Conservation (phyloP, 2,797 vertebrate genomes). For the Hydrophis major region DNA sequence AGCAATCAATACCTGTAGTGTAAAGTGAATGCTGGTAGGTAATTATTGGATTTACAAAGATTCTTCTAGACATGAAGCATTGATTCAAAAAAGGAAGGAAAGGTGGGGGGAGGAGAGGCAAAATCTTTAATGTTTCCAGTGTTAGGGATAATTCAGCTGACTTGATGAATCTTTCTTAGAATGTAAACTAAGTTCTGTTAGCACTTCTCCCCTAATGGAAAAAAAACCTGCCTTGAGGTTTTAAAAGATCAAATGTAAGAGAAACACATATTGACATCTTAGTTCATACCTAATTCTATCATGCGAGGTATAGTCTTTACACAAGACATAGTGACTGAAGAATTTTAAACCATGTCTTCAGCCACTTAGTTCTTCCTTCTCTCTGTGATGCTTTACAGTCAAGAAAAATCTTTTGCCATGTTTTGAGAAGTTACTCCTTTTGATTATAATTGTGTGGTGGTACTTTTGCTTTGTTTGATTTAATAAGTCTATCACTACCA, state of each 20-base stretch:
- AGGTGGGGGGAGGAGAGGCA: too few relatives aligned
- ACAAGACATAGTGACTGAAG: not conserved
- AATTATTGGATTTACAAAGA: slow-evolving; percentile 28
- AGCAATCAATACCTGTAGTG: slow-evolving; percentile 16
- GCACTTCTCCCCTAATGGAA: not conserved
- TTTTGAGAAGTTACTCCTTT: not conserved
- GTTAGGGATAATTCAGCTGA: not conserved
- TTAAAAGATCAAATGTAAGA: not conserved
- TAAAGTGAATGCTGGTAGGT: slow-evolving; percentile 3
- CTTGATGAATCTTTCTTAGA: not conserved
- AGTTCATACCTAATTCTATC: not conserved
- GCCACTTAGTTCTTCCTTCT: not conserved
- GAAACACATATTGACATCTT: not conserved
- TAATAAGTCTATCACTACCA: not conserved
- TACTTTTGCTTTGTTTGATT: not conserved
- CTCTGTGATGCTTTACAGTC: not conserved
- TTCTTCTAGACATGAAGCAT: slow-evolving; percentile 3
- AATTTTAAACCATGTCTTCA: not conserved
- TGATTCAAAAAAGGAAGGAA: not conserved
- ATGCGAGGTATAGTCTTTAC: not conserved
- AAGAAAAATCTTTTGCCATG: not conserved
- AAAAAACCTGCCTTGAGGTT: not conserved
- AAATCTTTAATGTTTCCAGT: not conserved
- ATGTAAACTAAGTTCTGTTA: not conserved
- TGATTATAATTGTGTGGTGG: not conserved